A percentile compares a stretch with the other conserved stretches of the same genome.
phyloP scores from a whole-genome alignment of 1,140 invertebrate species.

The Sycobia sp. region DNA sequence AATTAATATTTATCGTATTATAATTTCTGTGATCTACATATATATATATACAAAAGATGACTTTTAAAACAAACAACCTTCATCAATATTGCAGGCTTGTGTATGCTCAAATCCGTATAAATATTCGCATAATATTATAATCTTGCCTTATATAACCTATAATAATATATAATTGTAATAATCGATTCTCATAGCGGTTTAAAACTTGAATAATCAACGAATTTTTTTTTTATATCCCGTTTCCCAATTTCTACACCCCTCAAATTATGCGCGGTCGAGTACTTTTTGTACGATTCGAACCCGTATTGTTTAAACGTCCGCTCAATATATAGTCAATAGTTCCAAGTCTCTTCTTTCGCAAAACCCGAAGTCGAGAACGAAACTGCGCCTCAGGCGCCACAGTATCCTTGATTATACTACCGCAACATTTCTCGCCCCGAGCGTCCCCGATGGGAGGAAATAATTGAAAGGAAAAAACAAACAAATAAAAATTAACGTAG shows the following conservation, averaged over 20 bases:
- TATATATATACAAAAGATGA: no score
- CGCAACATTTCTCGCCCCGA: slow-evolving; percentile 54
- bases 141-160: slow-evolving; percentile 3
- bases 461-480: not conserved
- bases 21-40: no score
- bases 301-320: no score
- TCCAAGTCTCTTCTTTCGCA: slow-evolving; percentile 3
- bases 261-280: no score
- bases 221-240: not conserved
- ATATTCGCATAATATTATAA: no score
- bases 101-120: no score
- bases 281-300: no score
- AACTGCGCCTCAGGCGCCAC: slow-evolving; percentile 51
- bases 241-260: not conserved
- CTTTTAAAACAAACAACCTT: no score
- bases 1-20: no score
- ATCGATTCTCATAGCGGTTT: slow-evolving; percentile 5
- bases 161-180: slow-evolving; percentile 12
- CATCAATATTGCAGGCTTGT: no score
- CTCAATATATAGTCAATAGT: not conserved
- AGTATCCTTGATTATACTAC: slow-evolving; percentile 62
- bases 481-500: slow-evolving; percentile 37
- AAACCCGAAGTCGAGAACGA: slow-evolving; percentile 45
- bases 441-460: slow-evolving; percentile 22
- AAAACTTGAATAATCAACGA: slow-evolving; percentile 10